Conservation (phyloP, 2,113 vertebrate species). For the Alexandromys fortis region DNA sequence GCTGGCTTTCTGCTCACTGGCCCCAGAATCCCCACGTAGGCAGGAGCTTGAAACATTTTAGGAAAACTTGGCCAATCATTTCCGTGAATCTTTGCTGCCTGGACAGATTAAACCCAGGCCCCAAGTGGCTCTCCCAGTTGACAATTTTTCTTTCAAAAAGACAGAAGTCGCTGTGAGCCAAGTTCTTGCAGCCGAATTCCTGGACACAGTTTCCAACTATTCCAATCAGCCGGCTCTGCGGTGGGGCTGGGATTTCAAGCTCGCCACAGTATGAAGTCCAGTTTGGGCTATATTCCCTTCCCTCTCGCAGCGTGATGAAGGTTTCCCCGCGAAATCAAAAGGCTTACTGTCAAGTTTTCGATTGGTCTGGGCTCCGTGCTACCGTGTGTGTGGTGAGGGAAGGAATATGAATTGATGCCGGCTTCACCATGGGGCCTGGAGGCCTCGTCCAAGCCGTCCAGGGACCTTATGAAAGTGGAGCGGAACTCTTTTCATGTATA, state of each 20-base stretch:
- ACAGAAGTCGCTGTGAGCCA: conserved; percentile 84
- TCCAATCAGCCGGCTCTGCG: conserved; percentile 90
- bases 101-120: conserved; percentile 79
- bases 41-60: conserved; percentile 46
- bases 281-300: conserved; percentile 91
- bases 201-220: conserved; percentile 89
- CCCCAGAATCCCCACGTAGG: background rate
- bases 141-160: conserved; percentile 82
- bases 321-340: conserved; percentile 92
- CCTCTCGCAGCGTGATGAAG: conserved; percentile 89
- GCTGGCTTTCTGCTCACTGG: background rate
- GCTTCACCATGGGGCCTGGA: conserved; percentile 87
- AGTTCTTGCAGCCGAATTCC: conserved; percentile 86
- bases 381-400: conserved; percentile 86
- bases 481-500: conserved; percentile 91
- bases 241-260: conserved; percentile 92
- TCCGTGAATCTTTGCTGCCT: conserved; percentile 68
- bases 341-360: conserved; percentile 91
- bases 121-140: conserved; percentile 75
- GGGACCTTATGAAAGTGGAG: conserved; percentile 90
- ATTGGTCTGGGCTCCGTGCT: conserved; percentile 88
- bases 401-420: conserved; percentile 86
- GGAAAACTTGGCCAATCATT: conserved; percentile 61
- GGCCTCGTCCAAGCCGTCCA: conserved; percentile 88
- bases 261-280: conserved; percentile 92